These are phyloP conservation scores for Gorsachius magnificus DNA, from an alignment of 2,797 vertebrate species.

Conservation along the genomic window DNA sequence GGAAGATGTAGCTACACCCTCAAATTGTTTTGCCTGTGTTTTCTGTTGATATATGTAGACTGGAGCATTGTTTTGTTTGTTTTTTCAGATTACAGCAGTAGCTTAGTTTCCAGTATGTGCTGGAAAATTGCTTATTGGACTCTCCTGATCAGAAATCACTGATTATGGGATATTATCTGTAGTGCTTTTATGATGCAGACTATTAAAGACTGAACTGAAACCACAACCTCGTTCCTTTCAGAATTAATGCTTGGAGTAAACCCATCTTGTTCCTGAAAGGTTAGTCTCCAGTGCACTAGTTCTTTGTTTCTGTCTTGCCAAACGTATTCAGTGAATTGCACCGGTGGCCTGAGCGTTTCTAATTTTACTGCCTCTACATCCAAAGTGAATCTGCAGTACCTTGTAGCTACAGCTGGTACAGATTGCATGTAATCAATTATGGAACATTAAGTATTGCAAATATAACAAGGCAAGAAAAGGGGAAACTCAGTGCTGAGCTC, in stretches of 20 bases:
- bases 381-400: background rate
- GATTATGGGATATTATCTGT: conserved; percentile 33
- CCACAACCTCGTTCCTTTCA: conserved; percentile 10
- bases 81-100: background rate
- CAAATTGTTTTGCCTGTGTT: background rate
- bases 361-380: background rate
- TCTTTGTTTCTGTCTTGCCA: background rate
- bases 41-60: background rate
- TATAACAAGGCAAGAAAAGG: background rate
- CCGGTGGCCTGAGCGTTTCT: background rate
- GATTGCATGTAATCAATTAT: background rate
- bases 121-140: conserved; percentile 28
- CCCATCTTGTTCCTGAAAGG: conserved; percentile 2
- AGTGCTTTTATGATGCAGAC: conserved; percentile 37
- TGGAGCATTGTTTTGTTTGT: background rate
- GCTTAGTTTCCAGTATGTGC: conserved; percentile 7
- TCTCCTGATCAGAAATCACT: conserved; percentile 40
- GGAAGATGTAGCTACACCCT: background rate
- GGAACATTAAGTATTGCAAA: background rate
- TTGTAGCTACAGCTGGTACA: background rate
- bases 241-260: conserved; percentile 28
- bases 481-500: background rate
- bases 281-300: background rate
- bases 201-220: conserved; percentile 45
- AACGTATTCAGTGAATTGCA: background rate